Evolutionary conservation across 2,797 vertebrate species (phyloP), one percentile per base, ranked within the genome.

Genomic region (Centropyge bicolor): DNA sequence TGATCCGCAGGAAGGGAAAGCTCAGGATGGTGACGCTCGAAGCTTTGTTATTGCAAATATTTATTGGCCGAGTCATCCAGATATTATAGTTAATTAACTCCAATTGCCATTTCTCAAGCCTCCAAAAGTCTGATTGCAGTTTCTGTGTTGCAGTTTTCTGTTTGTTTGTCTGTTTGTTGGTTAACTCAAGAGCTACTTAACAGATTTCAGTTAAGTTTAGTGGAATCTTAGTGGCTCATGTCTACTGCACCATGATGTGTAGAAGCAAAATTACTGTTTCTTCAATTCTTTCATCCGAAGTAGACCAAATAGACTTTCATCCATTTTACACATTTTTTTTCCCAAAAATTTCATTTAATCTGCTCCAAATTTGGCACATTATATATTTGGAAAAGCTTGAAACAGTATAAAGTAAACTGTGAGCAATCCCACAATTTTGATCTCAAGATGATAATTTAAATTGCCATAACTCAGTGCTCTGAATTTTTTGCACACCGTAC

Each of bases 1-100:
- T 74, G 59, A 90, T 78, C 74, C 31, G 1, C 76, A 78, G 86
- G 69, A 85, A 85, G 61, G 1, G 36, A 66, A 76, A 59, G 76
- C 78, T 82, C 54, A 73, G 41, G 20, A 51, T 9, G 49, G 62
- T 60, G 62, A 83, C 43, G 59, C 70, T 43, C 10, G 36, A 68
- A 72, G 74, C 54, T 76, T 43, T 61, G 54, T 43, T 51, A 45
- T 65, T 74, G 16, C 40, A 78, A 76, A 84, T 76, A 82, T 75
- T 65, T 66, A 78, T 66, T 56, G 46, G 65, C n/a, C 43, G 27
- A 80, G 51, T 72, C 24, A 22, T 71, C 19, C 43, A 76, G 65
- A 56, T 38, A 77, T 62, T 27, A 49, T 49, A 24, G 40, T 46
- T 54, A 65, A 74, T 73, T n/a, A 55, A n/a, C 20, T 59, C 6